These are phyloP conservation scores for Spisula subtruncata DNA, from an alignment of 2,888 invertebrate species.

Conservation along the genomic window DNA sequence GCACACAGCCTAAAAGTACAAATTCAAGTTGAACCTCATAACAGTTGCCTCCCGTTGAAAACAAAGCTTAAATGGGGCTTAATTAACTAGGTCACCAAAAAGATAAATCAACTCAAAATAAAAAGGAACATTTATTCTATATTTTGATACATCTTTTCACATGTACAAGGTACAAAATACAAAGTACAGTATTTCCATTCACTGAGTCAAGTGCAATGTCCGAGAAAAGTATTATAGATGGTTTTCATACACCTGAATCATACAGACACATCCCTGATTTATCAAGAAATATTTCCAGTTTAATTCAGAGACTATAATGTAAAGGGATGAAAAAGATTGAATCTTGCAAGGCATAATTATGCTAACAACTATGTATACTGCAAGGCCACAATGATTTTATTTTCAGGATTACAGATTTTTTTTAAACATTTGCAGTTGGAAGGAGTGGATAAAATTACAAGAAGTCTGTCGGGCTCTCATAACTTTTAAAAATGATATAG, in stretches of 20 bases:
- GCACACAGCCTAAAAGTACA: too few relatives aligned
- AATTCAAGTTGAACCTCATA: too few relatives aligned
- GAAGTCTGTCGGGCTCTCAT: too few relatives aligned
- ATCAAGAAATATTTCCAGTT: not conserved
- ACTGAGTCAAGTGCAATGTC: conserved; percentile 34
- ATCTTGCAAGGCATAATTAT: not conserved
- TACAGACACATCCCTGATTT: not conserved
- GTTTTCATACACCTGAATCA: not conserved
- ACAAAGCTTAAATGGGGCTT: too few relatives aligned
- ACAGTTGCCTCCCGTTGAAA: too few relatives aligned
- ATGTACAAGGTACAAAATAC: conserved; percentile 48
- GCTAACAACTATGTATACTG: not conserved
- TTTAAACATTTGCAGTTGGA: too few relatives aligned
- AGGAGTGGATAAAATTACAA: too few relatives aligned
- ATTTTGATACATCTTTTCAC: conserved; percentile 30
- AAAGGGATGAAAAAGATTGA: not conserved
- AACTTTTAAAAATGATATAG: too few relatives aligned
- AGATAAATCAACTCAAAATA: conserved; percentile 19
- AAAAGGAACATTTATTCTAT: conserved; percentile 45
- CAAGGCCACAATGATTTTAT: too few relatives aligned
- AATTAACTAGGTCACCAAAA: not conserved
- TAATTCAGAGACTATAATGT: not conserved
- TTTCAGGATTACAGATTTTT: too few relatives aligned
- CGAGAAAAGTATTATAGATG: conserved; percentile 12
- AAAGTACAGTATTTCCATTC: conserved; percentile 30